A percentile compares a stretch with the other conserved stretches of the same genome.
Evolutionary conservation across 1,140 invertebrate genomes (phyloP).

Genomic region (Bombyx mori): DNA sequence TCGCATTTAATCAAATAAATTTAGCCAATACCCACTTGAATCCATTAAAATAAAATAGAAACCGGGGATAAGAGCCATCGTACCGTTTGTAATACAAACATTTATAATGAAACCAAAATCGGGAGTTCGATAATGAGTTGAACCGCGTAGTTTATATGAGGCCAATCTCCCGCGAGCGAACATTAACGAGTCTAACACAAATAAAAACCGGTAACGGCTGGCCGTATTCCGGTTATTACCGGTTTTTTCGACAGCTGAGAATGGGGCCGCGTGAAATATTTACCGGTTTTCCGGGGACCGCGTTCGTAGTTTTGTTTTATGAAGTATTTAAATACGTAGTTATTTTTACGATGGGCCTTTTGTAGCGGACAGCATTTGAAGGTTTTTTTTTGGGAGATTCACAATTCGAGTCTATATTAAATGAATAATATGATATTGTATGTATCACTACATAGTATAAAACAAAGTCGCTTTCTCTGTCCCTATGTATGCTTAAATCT

Average conservation of each 20-base stretch:
- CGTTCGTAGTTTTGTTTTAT: conserved; percentile 5
- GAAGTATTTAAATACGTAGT: conserved; percentile 2
- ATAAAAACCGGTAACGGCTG: conserved; percentile 10
- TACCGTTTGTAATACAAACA: too few relatives aligned
- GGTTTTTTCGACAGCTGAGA: conserved; percentile 6
- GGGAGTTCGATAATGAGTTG: conserved; percentile 2
- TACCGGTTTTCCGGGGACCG: not conserved
- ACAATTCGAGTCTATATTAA: too few relatives aligned
- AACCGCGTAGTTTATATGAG: conserved; percentile 12
- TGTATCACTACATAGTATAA: too few relatives aligned
- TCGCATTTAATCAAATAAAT: too few relatives aligned
- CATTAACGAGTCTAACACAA: conserved; percentile 14
- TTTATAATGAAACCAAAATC: conserved; percentile 2
- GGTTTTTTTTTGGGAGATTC: not conserved
- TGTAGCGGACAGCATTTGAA: not conserved
- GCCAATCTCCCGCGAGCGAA: conserved; percentile 8
- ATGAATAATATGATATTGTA: too few relatives aligned
- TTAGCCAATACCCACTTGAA: too few relatives aligned
- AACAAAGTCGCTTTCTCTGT: too few relatives aligned
- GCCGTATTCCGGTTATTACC: conserved; percentile 14
- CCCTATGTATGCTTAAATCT: too few relatives aligned
- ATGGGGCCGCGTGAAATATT: conserved; percentile 3
- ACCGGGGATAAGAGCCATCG: too few relatives aligned
- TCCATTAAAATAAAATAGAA: too few relatives aligned
- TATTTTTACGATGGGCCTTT: conserved; percentile 2